Evolutionary conservation across 2,797 vertebrate species (phyloP).

Genomic region (Decapterus maruadsi): DNA sequence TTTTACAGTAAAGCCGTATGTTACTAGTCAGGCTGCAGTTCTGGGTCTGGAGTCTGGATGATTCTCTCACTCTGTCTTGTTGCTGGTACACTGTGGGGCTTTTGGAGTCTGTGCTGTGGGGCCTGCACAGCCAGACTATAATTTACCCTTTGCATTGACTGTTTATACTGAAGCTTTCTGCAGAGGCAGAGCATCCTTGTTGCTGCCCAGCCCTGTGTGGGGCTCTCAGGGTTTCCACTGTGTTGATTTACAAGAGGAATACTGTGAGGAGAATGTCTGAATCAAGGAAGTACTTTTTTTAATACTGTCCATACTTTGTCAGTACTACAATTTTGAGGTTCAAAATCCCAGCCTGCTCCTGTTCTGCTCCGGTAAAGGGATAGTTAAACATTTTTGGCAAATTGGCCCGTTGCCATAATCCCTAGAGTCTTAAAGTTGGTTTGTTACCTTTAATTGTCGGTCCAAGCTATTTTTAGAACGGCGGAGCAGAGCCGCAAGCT

Average conservation of each 20-base stretch:
- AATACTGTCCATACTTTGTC: neutral
- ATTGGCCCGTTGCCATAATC: no score
- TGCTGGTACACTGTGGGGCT: constrained; percentile 69
- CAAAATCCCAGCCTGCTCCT: neutral
- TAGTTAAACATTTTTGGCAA: no score
- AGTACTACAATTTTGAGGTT: neutral
- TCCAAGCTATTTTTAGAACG: no score
- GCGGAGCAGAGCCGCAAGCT: no score
- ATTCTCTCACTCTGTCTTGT: constrained; percentile 29
- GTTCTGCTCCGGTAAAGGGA: no score
- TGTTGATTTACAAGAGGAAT: neutral
- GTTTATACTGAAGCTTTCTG: constrained; percentile 53
- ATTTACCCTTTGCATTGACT: constrained; percentile 67
- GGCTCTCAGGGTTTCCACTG: neutral
- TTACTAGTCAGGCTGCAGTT: constrained; percentile 15
- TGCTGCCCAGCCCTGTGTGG: constrained; percentile 39
- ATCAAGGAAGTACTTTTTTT: neutral
- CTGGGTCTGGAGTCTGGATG: constrained; percentile 15
- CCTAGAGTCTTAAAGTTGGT: no score
- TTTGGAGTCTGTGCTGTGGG: constrained; percentile 63
- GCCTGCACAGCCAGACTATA: constrained; percentile 67
- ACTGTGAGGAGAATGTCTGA: neutral
- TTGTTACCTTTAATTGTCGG: no score
- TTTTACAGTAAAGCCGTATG: constrained; percentile 13
- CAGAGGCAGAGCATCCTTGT: constrained; percentile 49